A percentile compares a stretch with the other conserved stretches of the same genome.
Conservation (phyloP, 2,888 invertebrate species). For the Chirona hameri region DNA sequence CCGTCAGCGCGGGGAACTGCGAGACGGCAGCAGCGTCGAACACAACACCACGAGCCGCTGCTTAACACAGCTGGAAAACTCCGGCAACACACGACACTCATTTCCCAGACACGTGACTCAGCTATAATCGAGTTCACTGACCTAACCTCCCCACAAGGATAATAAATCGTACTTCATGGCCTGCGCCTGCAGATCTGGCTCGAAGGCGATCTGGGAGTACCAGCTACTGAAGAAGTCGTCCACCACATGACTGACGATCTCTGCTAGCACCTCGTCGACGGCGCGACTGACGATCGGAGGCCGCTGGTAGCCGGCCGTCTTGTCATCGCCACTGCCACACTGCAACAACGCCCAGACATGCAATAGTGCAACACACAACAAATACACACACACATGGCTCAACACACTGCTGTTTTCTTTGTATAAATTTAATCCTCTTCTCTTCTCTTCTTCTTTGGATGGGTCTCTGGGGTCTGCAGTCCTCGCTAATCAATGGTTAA, state of each 20-base stretch:
- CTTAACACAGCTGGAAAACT: no score
- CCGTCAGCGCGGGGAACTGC: background rate
- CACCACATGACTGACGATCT: background rate
- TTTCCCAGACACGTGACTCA: background rate
- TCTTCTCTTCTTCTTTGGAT: background rate
- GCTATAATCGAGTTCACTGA: background rate
- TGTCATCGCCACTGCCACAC: background rate
- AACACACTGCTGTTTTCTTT: background rate
- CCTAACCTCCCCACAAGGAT: background rate
- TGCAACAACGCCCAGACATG: background rate
- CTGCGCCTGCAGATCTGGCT: background rate
- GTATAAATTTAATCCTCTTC: background rate
- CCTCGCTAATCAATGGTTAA: background rate
- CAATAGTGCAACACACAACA: background rate
- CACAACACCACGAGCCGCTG: no score
- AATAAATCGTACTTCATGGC: background rate
- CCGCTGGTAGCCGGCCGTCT: background rate
- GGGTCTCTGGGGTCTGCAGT: background rate
- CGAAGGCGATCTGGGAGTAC: constrained; percentile 7
- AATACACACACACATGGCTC: background rate
- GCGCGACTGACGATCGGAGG: background rate
- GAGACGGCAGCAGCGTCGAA: background rate
- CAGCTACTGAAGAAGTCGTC: constrained; percentile 22
- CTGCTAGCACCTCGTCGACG: background rate
- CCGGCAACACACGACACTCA: background rate